Evolutionary conservation across 2,797 vertebrate species (phyloP), one percentile per base, ranked within the genome.

Genomic region (Megaceryle alcyon): DNA sequence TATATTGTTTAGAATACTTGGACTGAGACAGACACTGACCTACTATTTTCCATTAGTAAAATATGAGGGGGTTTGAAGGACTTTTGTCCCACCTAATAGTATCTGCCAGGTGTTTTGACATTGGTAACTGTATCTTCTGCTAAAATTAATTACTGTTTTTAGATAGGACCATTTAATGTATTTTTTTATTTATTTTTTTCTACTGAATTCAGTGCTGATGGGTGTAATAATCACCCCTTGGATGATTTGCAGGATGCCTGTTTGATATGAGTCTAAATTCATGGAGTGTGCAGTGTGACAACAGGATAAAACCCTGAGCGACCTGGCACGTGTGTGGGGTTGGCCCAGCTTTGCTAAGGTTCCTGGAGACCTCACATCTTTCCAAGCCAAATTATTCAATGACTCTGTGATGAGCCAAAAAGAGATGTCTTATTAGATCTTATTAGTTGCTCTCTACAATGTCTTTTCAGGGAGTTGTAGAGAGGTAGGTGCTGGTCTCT

Each of bases 211-310:
- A 53, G 14, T 4, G 10, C 28, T 61, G 35, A 9, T 57, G 22
- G 22, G 4, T 31, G 6, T 33, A 5, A 1, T 15, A 12, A 14
- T 72, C 31, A 41, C 2, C 10, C 15, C 3, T 39, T 1, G 6
- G 9, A 21, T 60, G 48, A 37, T n/a, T 29, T 81, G 10, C 35
- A 29, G 81, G 64, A 43, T n/a, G 16, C 2, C 11, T 83, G 1
- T 35, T 48, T 79, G 51, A 11, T 33, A 20, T 1, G 35, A 89
- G 28, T 51, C 49, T 56, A 37, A 29, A 77, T 39, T 56, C 8
- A n/a, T 3, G 19, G 29, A 29, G 5, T 56, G 31, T 23, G 29
- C 6, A 18, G 21, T 7, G 39, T n/a, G 53, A 18, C 26, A 64
- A 18, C 44, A n/a, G 41, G 39, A 56, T 43, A 39, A 60, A 84